Evolutionary conservation across 2,797 vertebrate species (phyloP).

Genomic region (Furcifer pardalis): DNA sequence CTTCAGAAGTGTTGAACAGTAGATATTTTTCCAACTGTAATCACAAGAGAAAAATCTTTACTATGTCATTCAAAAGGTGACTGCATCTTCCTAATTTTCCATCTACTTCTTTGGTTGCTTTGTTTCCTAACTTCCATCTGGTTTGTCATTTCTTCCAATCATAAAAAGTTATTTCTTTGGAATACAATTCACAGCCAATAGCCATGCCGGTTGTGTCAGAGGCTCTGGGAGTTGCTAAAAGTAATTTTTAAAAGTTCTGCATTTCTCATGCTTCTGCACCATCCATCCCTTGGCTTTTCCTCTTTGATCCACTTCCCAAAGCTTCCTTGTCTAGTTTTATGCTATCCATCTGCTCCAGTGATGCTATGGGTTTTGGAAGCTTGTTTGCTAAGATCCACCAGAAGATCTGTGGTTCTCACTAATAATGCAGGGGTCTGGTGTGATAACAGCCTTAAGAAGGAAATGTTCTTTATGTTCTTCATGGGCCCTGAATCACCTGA

Average conservation of each 20-base stretch:
- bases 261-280: no score
- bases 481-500: no score
- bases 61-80: neutral
- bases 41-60: neutral
- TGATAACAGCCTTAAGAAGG: neutral
- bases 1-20: constrained; percentile 20
- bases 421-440: neutral
- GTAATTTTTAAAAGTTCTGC: no score
- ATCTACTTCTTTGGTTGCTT: neutral
- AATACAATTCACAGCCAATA: no score
- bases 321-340: neutral
- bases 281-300: neutral
- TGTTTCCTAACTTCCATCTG: neutral
- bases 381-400: neutral
- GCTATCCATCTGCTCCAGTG: neutral
- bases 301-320: neutral
- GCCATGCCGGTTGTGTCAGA: no score
- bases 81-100: neutral
- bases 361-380: neutral
- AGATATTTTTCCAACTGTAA: neutral
- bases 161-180: no score
- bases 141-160: neutral
- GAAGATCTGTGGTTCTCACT: neutral
- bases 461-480: no score
- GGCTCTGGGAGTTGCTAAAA: no score